These are phyloP conservation scores for Polymixis flavicincta DNA, from an alignment of 2,888 invertebrate species.

Conservation along the genomic window DNA sequence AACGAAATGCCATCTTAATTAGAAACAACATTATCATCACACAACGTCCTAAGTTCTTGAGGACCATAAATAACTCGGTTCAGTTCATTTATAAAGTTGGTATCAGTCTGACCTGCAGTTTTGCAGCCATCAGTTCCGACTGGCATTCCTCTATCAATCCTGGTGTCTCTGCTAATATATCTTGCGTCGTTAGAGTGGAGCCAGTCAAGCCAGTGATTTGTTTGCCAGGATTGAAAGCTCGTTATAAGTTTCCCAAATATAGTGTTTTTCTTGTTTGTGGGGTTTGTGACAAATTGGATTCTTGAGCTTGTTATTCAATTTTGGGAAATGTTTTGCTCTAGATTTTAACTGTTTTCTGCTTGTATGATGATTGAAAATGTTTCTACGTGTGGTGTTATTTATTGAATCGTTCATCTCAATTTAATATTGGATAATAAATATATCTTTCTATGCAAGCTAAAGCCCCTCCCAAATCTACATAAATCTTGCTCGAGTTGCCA, in stretches of 20 bases:
- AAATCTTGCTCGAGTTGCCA: slow-evolving; percentile 10
- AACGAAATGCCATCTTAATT: slow-evolving; percentile 49
- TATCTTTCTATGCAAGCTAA: not conserved
- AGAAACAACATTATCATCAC: slow-evolving; percentile 45
- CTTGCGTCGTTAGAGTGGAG: slow-evolving; percentile 66
- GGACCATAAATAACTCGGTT: slow-evolving; percentile 67
- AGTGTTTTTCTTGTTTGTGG: slow-evolving; percentile 4
- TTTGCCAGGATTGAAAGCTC: slow-evolving; percentile 37
- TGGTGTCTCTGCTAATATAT: slow-evolving; percentile 67
- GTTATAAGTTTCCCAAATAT: slow-evolving; percentile 48
- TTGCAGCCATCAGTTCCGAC: slow-evolving; percentile 62
- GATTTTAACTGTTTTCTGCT: not conserved
- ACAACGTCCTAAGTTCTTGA: not conserved
- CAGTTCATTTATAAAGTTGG: slow-evolving; percentile 66
- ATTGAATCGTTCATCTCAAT: not conserved
- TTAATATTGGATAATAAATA: not conserved
- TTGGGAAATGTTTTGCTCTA: not conserved
- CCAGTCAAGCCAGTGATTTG: slow-evolving; percentile 48
- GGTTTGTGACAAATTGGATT: not conserved
- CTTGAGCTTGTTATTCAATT: slow-evolving; percentile 3
- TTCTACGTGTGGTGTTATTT: not conserved
- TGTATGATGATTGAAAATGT: not conserved
- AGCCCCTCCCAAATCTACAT: slow-evolving; percentile 21
- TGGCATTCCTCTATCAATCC: slow-evolving; percentile 71
- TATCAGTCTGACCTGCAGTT: slow-evolving; percentile 55